phyloP scores from a whole-genome alignment of 1,140 invertebrate genomes.

The Helicoverpa zea region DNA sequence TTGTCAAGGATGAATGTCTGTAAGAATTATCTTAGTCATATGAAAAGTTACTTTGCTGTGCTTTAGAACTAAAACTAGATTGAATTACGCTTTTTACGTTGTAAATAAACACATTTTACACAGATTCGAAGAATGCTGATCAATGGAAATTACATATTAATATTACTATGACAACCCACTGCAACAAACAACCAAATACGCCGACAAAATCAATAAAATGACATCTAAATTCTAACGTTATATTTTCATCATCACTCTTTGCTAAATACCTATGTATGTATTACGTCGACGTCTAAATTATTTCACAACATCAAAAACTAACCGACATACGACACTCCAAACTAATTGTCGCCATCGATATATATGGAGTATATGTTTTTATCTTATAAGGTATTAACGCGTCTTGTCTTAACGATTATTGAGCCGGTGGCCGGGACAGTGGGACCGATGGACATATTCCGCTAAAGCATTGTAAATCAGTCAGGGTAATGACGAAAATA shows the following conservation, averaged over 20 bases:
- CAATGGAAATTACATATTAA: no score
- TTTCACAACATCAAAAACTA: conserved; percentile 13
- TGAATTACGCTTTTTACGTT: not conserved
- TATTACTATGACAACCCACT: no score
- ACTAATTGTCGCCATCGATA: conserved; percentile 55
- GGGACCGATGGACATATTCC: conserved; percentile 52
- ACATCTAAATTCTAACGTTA: no score
- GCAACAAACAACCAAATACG: no score
- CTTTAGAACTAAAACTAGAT: not conserved
- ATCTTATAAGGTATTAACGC: conserved; percentile 58
- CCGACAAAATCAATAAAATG: no score
- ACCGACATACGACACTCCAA: conserved; percentile 4
- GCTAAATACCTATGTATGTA: no score
- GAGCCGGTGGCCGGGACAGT: conserved; percentile 57
- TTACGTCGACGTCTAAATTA: not conserved
- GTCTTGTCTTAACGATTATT: conserved; percentile 73
- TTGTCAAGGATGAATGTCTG: conserved; percentile 6
- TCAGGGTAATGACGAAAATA: conserved; percentile 59
- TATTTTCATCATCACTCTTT: no score
- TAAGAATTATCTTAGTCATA: conserved; percentile 1
- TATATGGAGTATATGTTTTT: conserved; percentile 47
- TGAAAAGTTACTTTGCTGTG: not conserved
- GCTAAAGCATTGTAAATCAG: conserved; percentile 69
- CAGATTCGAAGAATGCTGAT: no score
- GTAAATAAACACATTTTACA: no score